These are phyloP conservation scores for Corapipo altera DNA, from an alignment of 2,113 vertebrate genomes.

Conservation along the genomic window DNA sequence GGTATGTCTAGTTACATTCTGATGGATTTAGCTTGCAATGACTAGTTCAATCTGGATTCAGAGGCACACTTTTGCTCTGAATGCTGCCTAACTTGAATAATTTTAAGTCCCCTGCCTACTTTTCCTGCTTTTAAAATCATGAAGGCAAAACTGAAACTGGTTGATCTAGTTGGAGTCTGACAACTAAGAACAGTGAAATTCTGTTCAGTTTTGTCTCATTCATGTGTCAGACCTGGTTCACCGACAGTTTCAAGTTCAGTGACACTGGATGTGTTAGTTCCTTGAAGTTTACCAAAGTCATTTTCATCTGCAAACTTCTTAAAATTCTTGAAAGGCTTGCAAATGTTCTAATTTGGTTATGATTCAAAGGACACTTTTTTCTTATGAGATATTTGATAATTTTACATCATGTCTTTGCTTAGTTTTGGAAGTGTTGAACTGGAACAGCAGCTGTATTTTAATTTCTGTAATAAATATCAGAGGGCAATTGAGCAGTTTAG, in stretches of 20 bases:
- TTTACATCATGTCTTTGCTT: background rate
- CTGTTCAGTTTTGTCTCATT: background rate
- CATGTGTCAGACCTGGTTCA: background rate
- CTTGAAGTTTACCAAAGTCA: background rate
- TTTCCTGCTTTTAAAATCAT: background rate
- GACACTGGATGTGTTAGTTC: background rate
- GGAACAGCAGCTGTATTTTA: background rate
- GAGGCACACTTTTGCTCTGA: background rate
- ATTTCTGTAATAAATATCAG: background rate
- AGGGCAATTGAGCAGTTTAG: background rate
- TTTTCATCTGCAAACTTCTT: background rate
- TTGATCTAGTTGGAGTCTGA: background rate
- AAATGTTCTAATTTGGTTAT: background rate
- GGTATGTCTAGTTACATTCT: background rate
- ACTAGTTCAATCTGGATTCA: background rate
- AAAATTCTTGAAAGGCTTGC: background rate
- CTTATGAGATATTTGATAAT: background rate
- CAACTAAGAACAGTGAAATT: background rate
- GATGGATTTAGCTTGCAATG: background rate
- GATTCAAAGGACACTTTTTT: background rate
- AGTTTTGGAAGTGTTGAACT: background rate
- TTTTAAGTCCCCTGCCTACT: background rate
- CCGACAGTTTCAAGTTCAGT: accelerated
- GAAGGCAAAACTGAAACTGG: background rate
- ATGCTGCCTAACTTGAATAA: background rate